Conservation (phyloP, 2,888 invertebrate species). For the Thalpophila matura region DNA sequence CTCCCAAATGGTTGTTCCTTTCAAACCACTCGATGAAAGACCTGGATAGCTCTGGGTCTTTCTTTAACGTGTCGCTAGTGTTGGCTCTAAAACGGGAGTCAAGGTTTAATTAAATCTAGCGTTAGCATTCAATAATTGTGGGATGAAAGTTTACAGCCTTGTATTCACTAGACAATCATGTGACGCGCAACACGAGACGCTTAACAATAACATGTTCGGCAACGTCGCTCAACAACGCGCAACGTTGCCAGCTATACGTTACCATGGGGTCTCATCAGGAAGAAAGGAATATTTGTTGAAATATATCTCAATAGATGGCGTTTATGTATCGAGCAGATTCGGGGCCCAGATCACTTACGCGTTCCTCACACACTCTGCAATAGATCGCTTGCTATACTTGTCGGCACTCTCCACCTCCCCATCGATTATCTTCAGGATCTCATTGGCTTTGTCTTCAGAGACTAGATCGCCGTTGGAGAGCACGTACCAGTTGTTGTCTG, state of each 20-base stretch:
- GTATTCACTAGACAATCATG: too few relatives aligned
- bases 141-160: too few relatives aligned
- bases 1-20: conserved; percentile 92
- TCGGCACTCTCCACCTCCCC: conserved; percentile 74
- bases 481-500: conserved; percentile 74
- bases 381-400: conserved; percentile 75
- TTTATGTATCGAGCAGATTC: too few relatives aligned
- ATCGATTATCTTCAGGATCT: conserved; percentile 70
- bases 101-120: too few relatives aligned
- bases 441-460: conserved; percentile 66
- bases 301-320: too few relatives aligned
- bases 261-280: too few relatives aligned
- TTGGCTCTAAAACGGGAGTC: conserved; percentile 72
- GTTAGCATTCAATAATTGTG: too few relatives aligned
- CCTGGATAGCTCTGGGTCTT: conserved; percentile 78
- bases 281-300: too few relatives aligned
- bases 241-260: too few relatives aligned
- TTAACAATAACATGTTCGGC: too few relatives aligned
- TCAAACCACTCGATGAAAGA: conserved; percentile 92
- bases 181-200: too few relatives aligned
- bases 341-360: conserved; percentile 67
- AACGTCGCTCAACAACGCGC: too few relatives aligned
- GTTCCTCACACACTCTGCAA: conserved; percentile 76
- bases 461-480: conserved; percentile 80
- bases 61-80: conserved; percentile 71